Base-by-base conservation (phyloP, 2,113 vertebrate genomes). In the Percina caprodes region DNA sequence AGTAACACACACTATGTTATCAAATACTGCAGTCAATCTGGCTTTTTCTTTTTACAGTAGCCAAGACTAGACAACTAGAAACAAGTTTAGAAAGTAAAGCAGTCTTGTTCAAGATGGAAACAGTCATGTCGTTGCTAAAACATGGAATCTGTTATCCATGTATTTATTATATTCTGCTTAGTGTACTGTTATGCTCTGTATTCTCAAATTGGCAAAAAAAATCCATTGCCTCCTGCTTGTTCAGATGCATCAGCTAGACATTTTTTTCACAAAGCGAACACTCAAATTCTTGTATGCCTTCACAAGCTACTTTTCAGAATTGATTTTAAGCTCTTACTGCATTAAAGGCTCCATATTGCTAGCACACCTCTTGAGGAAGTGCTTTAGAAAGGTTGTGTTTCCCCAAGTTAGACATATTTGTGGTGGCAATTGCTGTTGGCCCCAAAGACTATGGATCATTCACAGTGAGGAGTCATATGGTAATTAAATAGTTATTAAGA, bases 401-500 rank as follows among this genome's bases (percentile, higher is more conserved):
- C 16, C n/a, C 39, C 19, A 42, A 11, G 15, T 67, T 55, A 3
- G 54, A 42, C 6, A 12, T 30, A 39, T 56, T 71, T 71, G 42
- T 49, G 46, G 51, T 21, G 9, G 69, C 52, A 24, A 33, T 45
- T 67, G 60, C 46, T 49, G 45, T 21, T 58, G 33, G 61, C 19
- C 26, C 14, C 14, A 3, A 52, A 69, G 35, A 24, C 19, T 60
- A 42, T 18, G 55, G 61, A 67, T 23, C 24, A 48, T 46, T 75
- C 51, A 48, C 65, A 75, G 46, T 61, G 46, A 70, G 56, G 21
- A 73, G 45, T 39, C 67, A 75, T 73, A 35, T 69, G 68, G 68
- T 87, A 77, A 81, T 84, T 60, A 77, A 76, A 83, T 73, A 49
- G 58, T 77, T 77, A 72, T 73, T 74, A 74, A 60, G 58, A 30